phyloP scores from a whole-genome alignment of 1,140 invertebrate genomes.

The Colletes gigas region DNA sequence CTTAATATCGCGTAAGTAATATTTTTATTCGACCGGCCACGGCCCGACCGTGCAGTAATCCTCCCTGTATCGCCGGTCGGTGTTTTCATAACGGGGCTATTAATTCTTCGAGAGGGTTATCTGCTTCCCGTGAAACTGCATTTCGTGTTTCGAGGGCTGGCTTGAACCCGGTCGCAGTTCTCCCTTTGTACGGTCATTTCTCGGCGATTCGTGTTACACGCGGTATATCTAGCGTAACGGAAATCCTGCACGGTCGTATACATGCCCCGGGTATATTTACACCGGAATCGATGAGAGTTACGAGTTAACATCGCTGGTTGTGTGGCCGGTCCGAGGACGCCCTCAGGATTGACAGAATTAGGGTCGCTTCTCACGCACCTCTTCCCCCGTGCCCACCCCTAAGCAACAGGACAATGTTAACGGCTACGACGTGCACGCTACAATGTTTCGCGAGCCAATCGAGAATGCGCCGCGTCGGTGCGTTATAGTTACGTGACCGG shows the following conservation, averaged over 20 bases:
- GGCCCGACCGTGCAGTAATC: not conserved
- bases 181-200: conserved; percentile 43
- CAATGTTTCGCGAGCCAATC: conserved; percentile 40
- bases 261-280: conserved; percentile 64
- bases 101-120: conserved; percentile 59
- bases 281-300: conserved; percentile 69
- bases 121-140: conserved; percentile 50
- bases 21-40: not conserved
- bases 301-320: conserved; percentile 59
- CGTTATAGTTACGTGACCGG: conserved; percentile 30
- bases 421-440: conserved; percentile 37
- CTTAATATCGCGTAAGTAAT: conserved; percentile 17
- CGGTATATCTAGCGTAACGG: conserved; percentile 62
- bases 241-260: conserved; percentile 63
- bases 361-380: conserved; percentile 59
- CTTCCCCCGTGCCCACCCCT: not conserved
- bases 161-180: not conserved
- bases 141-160: conserved; percentile 39
- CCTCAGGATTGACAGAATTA: conserved; percentile 59
- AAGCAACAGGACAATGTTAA: conserved; percentile 62
- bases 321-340: not conserved
- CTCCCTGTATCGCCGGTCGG: conserved; percentile 13
- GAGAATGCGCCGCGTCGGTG: conserved; percentile 30
- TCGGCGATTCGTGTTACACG: conserved; percentile 58
- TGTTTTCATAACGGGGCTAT: conserved; percentile 47